phyloP scores from a whole-genome alignment of 2,797 vertebrate species.

The Tamandua tetradactyla region DNA sequence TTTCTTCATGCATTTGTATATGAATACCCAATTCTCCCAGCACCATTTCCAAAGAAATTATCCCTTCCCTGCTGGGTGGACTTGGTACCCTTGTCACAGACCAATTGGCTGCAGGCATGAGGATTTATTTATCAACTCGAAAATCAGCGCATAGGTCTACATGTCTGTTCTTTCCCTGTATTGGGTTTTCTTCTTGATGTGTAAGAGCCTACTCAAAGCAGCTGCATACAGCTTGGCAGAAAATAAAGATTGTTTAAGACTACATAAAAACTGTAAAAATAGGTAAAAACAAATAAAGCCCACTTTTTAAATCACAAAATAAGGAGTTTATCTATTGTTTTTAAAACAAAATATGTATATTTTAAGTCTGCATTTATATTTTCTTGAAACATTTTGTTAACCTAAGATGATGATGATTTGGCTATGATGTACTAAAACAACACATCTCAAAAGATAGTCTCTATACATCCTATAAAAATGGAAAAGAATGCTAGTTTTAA shows the following conservation, averaged over 20 bases:
- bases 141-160: too few relatives aligned
- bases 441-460: not conserved
- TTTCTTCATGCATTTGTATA: too few relatives aligned
- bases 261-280: not conserved
- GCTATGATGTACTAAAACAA: not conserved
- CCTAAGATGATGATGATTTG: not conserved
- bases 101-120: too few relatives aligned
- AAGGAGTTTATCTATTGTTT: not conserved
- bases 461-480: not conserved
- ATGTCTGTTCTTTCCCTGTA: not conserved
- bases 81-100: too few relatives aligned
- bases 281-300: not conserved
- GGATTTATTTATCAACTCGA: too few relatives aligned
- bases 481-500: not conserved
- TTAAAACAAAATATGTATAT: not conserved
- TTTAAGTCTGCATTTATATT: not conserved
- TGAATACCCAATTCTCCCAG: too few relatives aligned
- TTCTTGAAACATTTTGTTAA: conserved; percentile 23
- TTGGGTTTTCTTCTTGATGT: not conserved
- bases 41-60: too few relatives aligned
- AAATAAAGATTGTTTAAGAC: not conserved
- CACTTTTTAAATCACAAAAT: not conserved
- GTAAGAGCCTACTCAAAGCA: not conserved
- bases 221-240: not conserved
- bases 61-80: too few relatives aligned